Evolutionary conservation across 2,797 vertebrate species (phyloP).

Genomic region (Austrolebias charrua): DNA sequence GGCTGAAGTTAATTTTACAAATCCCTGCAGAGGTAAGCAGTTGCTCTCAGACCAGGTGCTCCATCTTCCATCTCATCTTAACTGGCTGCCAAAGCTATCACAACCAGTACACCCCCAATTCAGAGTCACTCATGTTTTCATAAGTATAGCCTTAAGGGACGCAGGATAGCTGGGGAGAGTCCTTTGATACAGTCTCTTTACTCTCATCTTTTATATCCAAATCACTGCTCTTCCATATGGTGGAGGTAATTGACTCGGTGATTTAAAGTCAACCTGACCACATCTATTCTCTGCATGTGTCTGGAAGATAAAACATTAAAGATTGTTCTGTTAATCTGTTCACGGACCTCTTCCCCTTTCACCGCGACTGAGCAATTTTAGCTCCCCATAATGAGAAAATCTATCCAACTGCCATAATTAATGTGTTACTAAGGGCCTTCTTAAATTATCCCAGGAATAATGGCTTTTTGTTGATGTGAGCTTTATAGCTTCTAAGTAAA

Average conservation of each 20-base stretch:
- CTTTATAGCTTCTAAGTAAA: slow-evolving; percentile 5
- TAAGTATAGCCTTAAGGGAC: slow-evolving; percentile 66
- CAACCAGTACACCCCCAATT: slow-evolving; percentile 48
- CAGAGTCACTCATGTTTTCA: slow-evolving; percentile 76
- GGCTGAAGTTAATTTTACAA: slow-evolving; percentile 56
- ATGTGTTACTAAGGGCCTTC: slow-evolving; percentile 63
- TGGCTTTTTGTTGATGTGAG: slow-evolving; percentile 42
- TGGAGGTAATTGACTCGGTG: slow-evolving; percentile 78
- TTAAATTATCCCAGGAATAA: slow-evolving; percentile 73
- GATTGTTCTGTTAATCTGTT: slow-evolving; percentile 77
- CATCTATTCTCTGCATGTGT: slow-evolving; percentile 68
- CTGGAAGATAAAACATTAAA: slow-evolving; percentile 83
- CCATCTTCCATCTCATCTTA: slow-evolving; percentile 55
- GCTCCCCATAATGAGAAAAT: slow-evolving; percentile 77
- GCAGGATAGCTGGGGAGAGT: slow-evolving; percentile 33
- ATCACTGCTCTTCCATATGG: slow-evolving; percentile 78
- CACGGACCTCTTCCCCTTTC: slow-evolving; percentile 57
- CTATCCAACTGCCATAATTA: slow-evolving; percentile 77
- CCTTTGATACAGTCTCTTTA: slow-evolving; percentile 72
- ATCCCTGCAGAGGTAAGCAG: slow-evolving; percentile 47
- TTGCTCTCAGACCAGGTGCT: slow-evolving; percentile 60
- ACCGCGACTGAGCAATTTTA: slow-evolving; percentile 74
- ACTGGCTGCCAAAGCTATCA: slow-evolving; percentile 55
- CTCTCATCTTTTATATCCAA: slow-evolving; percentile 74
- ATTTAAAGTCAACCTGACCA: slow-evolving; percentile 73